Evolutionary conservation across 2,888 invertebrate genomes (phyloP).

Genomic region (Ctenicera cuprea): DNA sequence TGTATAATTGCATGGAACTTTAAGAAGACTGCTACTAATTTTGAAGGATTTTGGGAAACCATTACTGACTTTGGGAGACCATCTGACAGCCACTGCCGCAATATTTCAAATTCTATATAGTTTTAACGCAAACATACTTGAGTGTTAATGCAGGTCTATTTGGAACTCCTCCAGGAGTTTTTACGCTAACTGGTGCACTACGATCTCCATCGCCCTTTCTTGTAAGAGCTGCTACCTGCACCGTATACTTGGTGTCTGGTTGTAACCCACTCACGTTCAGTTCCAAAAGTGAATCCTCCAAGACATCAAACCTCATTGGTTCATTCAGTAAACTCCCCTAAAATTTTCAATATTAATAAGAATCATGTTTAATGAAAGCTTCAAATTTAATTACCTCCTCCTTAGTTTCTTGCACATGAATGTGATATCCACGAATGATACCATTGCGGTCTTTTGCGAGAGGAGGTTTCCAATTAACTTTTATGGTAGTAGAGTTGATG

Average conservation of each 20-base stretch:
- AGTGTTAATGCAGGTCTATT: slow-evolving; percentile 87
- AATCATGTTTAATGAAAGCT: neutral
- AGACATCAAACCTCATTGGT: slow-evolving; percentile 90
- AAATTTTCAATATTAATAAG: slow-evolving; percentile 27
- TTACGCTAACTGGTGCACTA: slow-evolving; percentile 88
- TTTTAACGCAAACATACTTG: slow-evolving; percentile 76
- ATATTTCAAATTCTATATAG: too few species aligned
- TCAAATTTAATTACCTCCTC: slow-evolving; percentile 80
- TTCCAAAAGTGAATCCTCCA: slow-evolving; percentile 85
- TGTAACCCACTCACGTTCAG: slow-evolving; percentile 92
- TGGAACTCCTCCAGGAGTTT: slow-evolving; percentile 95
- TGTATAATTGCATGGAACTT: too few species aligned
- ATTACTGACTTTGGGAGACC: too few species aligned
- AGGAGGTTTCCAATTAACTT: slow-evolving; percentile 96
- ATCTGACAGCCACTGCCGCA: too few species aligned
- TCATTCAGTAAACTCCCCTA: slow-evolving; percentile 89
- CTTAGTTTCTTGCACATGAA: slow-evolving; percentile 93
- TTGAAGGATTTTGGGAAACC: too few species aligned
- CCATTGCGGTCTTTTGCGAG: slow-evolving; percentile 94
- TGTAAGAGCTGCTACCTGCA: slow-evolving; percentile 97
- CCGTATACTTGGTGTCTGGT: slow-evolving; percentile 95
- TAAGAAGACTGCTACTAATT: too few species aligned
- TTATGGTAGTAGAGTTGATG: slow-evolving; percentile 96
- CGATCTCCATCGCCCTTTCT: slow-evolving; percentile 97
- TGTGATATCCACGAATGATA: slow-evolving; percentile 96